A percentile compares a stretch with the other conserved stretches of the same genome.
These are phyloP conservation scores for Heliconius himera DNA, from an alignment of 1,140 invertebrate genomes.

Conservation along the genomic window DNA sequence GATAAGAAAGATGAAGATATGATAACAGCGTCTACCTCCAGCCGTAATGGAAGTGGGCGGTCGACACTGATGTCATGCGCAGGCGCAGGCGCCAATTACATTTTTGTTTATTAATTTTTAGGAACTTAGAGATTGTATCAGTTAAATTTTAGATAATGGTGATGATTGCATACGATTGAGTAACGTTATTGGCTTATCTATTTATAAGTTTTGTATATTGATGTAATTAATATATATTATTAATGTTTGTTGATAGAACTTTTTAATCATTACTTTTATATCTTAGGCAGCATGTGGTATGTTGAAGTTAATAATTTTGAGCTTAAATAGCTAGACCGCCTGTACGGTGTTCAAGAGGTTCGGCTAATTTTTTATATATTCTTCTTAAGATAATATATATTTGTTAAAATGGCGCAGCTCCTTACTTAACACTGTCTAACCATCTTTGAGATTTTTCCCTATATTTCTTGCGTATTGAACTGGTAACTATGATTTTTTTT, in stretches of 20 bases:
- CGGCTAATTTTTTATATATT: no score
- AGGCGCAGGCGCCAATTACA: constrained; percentile 35
- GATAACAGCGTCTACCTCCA: constrained; percentile 23
- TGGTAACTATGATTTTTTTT: no score
- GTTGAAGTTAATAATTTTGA: no score
- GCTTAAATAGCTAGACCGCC: no score
- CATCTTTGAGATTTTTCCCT: no score
- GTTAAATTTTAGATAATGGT: background rate
- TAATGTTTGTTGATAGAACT: background rate
- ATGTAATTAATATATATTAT: background rate
- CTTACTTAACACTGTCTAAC: no score
- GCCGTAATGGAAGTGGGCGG: constrained; percentile 57
- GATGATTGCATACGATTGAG: background rate
- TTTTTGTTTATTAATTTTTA: constrained; percentile 25
- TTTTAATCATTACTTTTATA: background rate
- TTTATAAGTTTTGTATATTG: background rate
- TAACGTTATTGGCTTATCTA: background rate
- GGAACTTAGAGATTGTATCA: constrained; percentile 5
- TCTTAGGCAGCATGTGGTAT: background rate
- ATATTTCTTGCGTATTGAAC: no score
- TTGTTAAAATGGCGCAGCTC: no score
- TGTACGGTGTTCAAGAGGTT: no score
- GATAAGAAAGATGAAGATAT: constrained; percentile 26
- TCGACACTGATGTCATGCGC: constrained; percentile 52
- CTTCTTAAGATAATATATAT: no score